These are phyloP conservation scores for Drosophila infuscata DNA, from an alignment of 2,888 invertebrate species.

Conservation along the genomic window DNA sequence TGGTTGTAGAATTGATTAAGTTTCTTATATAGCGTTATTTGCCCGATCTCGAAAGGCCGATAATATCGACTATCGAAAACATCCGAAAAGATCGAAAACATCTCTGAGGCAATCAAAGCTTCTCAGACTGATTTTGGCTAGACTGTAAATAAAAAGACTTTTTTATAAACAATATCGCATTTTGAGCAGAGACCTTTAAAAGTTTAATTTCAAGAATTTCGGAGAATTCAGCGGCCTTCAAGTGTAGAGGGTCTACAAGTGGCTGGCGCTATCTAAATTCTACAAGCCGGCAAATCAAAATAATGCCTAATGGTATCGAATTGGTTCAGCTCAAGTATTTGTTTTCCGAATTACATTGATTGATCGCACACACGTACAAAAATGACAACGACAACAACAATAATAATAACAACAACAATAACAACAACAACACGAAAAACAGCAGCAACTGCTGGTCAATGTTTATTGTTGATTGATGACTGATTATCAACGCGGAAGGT, in stretches of 20 bases:
- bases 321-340: conserved; percentile 49
- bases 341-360: conserved; percentile 52
- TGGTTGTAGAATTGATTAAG: not conserved
- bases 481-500: conserved; percentile 65
- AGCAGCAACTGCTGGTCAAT: conserved; percentile 39
- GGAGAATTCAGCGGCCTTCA: not conserved
- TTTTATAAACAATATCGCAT: not conserved
- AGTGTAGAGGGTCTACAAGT: not conserved
- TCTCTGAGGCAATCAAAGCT: not conserved
- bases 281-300: conserved; percentile 24
- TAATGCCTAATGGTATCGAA: conserved; percentile 37
- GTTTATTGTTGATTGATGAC: conserved; percentile 68
- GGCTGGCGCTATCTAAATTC: conserved; percentile 12
- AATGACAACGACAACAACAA: conserved; percentile 23
- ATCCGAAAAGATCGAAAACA: not conserved
- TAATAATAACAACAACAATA: conserved; percentile 20
- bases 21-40: not conserved
- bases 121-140: not conserved
- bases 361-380: conserved; percentile 42
- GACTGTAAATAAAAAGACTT: not conserved
- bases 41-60: not conserved
- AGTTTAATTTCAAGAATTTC: not conserved
- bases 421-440: conserved; percentile 23
- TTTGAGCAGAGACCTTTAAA: not conserved
- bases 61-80: not conserved